Evolutionary conservation across 2,113 vertebrate species (phyloP).

Genomic region (Catagonus wagneri): DNA sequence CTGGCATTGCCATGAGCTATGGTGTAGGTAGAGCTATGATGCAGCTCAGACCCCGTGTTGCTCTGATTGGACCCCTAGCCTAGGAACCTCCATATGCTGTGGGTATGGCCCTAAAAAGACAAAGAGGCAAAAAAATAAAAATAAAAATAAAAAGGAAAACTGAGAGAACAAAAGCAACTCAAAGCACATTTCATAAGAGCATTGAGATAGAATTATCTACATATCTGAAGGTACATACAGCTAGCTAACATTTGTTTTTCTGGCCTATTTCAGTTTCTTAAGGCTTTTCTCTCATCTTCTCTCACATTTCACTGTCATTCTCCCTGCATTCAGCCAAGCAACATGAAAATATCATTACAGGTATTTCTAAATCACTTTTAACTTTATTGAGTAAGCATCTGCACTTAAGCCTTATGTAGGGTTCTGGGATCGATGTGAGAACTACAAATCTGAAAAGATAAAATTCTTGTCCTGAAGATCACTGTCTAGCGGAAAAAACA

Average conservation of each 20-base stretch:
- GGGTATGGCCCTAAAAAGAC: no score
- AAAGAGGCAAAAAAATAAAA: no score
- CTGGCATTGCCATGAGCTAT: no score
- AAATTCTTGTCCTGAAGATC: neutral
- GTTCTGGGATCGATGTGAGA: neutral
- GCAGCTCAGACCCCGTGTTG: no score
- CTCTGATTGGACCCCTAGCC: no score
- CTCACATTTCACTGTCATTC: constrained; percentile 3
- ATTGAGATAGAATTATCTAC: neutral
- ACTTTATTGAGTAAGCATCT: neutral
- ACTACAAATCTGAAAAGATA: constrained; percentile 27
- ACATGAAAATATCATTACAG: neutral
- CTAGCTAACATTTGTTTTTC: neutral
- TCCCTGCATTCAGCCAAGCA: neutral
- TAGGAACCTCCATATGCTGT: no score
- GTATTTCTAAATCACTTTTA: constrained; percentile 25
- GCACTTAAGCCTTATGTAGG: neutral
- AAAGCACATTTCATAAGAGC: neutral
- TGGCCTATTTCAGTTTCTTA: constrained; percentile 33
- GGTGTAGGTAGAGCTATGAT: no score
- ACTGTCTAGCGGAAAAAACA: neutral
- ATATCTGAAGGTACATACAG: neutral
- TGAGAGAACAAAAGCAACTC: neutral
- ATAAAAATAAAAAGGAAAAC: no score
- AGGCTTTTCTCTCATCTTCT: constrained; percentile 22